Evolutionary conservation across 2,888 invertebrate genomes (phyloP).

Genomic region (Synanthedon myopaeformis): DNA sequence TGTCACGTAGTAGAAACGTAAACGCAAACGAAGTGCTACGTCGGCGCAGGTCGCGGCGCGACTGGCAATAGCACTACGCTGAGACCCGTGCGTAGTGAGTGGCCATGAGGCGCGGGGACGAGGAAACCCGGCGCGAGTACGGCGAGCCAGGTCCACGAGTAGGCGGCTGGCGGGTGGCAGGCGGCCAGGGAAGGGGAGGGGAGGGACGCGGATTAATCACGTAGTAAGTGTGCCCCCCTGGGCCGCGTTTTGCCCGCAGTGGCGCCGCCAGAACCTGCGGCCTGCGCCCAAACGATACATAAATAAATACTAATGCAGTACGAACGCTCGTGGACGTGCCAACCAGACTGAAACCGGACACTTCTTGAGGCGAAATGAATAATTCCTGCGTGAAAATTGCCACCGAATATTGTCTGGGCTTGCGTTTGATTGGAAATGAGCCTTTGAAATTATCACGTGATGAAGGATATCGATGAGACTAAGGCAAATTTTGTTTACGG

Average conservation of each 20-base stretch:
- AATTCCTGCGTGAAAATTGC: constrained; percentile 59
- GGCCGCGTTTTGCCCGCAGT: constrained; percentile 32
- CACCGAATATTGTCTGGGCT: constrained; percentile 38
- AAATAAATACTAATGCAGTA: constrained; percentile 65
- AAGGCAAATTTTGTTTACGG: too few relatives aligned
- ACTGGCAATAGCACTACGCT: constrained; percentile 61
- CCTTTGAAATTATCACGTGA: not conserved
- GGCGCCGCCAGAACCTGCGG: constrained; percentile 51
- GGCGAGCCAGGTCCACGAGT: constrained; percentile 43
- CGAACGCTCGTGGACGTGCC: constrained; percentile 55
- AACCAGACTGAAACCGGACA: constrained; percentile 69
- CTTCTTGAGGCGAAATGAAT: constrained; percentile 53
- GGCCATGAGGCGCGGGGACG: constrained; percentile 71
- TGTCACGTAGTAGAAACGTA: constrained; percentile 20
- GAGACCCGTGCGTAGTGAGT: constrained; percentile 67
- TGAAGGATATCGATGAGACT: not conserved
- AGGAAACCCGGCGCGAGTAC: constrained; percentile 69
- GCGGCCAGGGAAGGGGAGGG: constrained; percentile 18
- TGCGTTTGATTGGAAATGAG: not conserved
- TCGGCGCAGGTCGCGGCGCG: constrained; percentile 65
- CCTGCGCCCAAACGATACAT: constrained; percentile 59
- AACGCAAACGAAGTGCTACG: constrained; percentile 36
- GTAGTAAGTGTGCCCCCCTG: constrained; percentile 66
- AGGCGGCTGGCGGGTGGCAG: constrained; percentile 12
- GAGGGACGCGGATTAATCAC: constrained; percentile 61